These are phyloP conservation scores for Habroteleia sp. DNA, from an alignment of 2,888 invertebrate species.

Conservation along the genomic window DNA sequence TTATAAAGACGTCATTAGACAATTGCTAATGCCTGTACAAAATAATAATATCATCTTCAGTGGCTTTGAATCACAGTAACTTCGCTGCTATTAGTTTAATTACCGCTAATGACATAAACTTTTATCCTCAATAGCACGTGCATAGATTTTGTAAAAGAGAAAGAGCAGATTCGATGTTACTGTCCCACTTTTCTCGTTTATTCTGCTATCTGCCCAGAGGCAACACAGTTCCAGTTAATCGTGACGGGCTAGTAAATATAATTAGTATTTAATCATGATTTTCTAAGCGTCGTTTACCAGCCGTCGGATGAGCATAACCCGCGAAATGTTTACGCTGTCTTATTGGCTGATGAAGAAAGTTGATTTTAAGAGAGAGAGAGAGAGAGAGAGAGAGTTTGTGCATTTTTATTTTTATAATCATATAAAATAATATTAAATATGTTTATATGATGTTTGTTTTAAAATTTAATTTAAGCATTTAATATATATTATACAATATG, in stretches of 20 bases:
- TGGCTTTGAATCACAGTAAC: too few relatives aligned
- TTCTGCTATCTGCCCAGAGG: conserved; percentile 50
- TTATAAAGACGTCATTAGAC: too few relatives aligned
- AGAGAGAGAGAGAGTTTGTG: too few relatives aligned
- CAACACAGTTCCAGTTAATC: conserved; percentile 51
- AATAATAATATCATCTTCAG: too few relatives aligned
- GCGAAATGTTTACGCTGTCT: conserved; percentile 44
- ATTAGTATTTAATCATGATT: conserved; percentile 64
- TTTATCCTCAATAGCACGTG: conserved; percentile 54
- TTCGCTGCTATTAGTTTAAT: conserved; percentile 29
- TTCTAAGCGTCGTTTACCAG: conserved; percentile 52
- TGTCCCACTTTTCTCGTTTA: conserved; percentile 61
- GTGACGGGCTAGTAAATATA: conserved; percentile 55
- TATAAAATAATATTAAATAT: too few relatives aligned
- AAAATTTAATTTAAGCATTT: too few relatives aligned
- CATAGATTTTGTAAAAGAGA: conserved; percentile 60
- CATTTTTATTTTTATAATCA: too few relatives aligned
- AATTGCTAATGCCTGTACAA: too few relatives aligned
- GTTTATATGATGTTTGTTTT: too few relatives aligned
- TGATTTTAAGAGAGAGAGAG: too few relatives aligned
- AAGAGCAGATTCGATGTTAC: conserved; percentile 53
- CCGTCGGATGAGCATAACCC: conserved; percentile 44
- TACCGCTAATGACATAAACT: conserved; percentile 46
- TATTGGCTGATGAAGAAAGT: too few relatives aligned
- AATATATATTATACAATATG: too few relatives aligned